Percentiles rank a stretch among this genome's conserved stretches.
phyloP scores from a whole-genome alignment of 92 coral and sea anemone species.

The Palythoa heliodiscus region DNA sequence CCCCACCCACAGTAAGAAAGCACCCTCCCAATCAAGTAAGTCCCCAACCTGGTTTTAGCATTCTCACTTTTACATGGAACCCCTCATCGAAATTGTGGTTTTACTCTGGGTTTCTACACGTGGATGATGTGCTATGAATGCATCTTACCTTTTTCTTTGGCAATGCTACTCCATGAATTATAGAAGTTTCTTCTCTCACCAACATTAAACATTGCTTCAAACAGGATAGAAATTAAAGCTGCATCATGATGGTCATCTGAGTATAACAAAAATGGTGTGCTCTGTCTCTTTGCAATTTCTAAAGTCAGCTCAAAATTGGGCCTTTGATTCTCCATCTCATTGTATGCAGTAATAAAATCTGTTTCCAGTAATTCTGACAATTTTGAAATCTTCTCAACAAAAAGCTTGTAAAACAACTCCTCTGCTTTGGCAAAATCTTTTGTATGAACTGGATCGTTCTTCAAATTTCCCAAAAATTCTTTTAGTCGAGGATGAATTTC shows the following conservation, averaged over 20 bases:
- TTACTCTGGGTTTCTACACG: no score
- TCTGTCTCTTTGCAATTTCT: constrained; percentile 51
- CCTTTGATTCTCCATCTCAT: constrained; percentile 38
- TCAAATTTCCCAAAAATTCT: constrained; percentile 54
- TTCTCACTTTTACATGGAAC: no score
- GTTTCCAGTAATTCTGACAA: constrained; percentile 55
- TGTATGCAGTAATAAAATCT: constrained; percentile 54
- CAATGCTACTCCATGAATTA: constrained; percentile 56
- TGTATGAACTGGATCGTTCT: constrained; percentile 14
- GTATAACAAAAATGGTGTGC: constrained; percentile 51
- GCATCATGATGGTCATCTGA: constrained; percentile 52
- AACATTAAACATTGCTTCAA: constrained; percentile 59
- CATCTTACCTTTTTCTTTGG: constrained; percentile 40
- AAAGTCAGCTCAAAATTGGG: constrained; percentile 66
- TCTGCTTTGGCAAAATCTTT: constrained; percentile 51
- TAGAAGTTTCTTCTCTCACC: constrained; percentile 51
- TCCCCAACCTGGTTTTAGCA: no score
- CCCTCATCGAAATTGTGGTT: no score
- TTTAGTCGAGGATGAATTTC: constrained; percentile 71
- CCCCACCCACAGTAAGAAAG: no score
- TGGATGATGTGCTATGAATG: no score
- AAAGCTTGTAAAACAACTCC: constrained; percentile 53
- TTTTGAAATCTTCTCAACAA: constrained; percentile 50
- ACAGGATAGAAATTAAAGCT: constrained; percentile 55
- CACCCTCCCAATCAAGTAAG: no score